phyloP scores from a whole-genome alignment of 37 sponge, comb jelly and placozoan genomes.

The Agelas oroides region DNA sequence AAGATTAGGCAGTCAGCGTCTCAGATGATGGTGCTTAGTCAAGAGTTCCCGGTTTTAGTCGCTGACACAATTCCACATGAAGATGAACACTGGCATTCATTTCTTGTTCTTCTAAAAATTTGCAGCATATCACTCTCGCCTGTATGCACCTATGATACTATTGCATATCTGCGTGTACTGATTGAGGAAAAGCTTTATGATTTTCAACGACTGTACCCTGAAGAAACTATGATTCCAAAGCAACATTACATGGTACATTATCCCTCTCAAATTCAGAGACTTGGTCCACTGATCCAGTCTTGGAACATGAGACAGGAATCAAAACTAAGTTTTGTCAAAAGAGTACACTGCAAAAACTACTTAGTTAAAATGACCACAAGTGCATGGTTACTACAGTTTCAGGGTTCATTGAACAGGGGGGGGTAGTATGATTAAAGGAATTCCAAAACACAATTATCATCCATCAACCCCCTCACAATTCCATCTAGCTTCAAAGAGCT shows the following conservation, averaged over 20 bases:
- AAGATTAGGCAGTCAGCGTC: conserved; percentile 43
- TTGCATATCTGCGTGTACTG: conserved; percentile 40
- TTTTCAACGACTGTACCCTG: conserved; percentile 37
- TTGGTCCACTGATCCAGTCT: conserved; percentile 51
- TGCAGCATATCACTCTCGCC: conserved; percentile 36
- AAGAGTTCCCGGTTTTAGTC: conserved; percentile 35
- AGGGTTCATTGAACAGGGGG: too few species aligned
- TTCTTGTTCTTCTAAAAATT: conserved; percentile 46
- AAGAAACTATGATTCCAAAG: conserved; percentile 34
- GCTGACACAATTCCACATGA: conserved; percentile 61
- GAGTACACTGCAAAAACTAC: too few species aligned
- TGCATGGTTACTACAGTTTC: too few species aligned
- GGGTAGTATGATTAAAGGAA: too few species aligned
- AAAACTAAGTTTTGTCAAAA: conserved; percentile 52
- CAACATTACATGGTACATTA: conserved; percentile 60
- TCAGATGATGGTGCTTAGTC: conserved; percentile 39
- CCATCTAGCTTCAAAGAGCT: too few species aligned
- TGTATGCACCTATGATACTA: conserved; percentile 15
- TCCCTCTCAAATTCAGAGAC: conserved; percentile 45
- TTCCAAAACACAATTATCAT: too few species aligned
- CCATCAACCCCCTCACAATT: too few species aligned
- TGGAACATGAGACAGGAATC: conserved; percentile 63
- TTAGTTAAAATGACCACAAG: too few species aligned
- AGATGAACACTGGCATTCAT: conserved; percentile 53
- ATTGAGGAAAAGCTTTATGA: conserved; percentile 47